A percentile compares a stretch with the other conserved stretches of the same genome.
phyloP scores from a whole-genome alignment of 2,113 vertebrate genomes.

The Gobiocypris rarus region DNA sequence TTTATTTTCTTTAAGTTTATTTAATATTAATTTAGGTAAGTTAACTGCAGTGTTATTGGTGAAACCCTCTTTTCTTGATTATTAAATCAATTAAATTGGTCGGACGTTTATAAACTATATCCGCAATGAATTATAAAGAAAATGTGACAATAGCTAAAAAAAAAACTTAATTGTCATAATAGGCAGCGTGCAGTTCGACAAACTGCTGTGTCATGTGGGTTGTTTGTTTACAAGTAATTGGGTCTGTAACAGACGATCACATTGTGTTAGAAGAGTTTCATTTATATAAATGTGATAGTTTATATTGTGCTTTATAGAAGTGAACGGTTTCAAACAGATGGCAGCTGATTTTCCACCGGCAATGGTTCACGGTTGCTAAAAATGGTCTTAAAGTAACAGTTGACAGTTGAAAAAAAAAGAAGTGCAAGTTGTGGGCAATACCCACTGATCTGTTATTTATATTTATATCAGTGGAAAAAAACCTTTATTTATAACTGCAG shows the following conservation, averaged over 20 bases:
- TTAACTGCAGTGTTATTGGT: background rate
- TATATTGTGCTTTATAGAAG: background rate
- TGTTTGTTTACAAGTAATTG: conserved; percentile 11
- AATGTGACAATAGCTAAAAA: background rate
- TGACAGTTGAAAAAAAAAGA: background rate
- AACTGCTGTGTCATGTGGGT: conserved; percentile 6
- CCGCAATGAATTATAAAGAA: background rate
- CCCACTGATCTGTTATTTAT: background rate
- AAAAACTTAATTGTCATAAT: background rate
- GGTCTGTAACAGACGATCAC: background rate
- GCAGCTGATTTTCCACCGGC: background rate
- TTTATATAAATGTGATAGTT: background rate
- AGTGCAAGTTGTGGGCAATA: conserved; percentile 6
- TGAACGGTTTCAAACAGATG: background rate
- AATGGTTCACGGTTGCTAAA: background rate
- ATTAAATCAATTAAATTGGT: background rate
- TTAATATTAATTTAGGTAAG: background rate
- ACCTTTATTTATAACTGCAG: background rate
- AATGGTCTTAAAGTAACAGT: background rate
- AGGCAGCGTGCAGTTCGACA: background rate
- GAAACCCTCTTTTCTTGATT: background rate
- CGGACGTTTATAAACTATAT: background rate
- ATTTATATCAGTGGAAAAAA: too few relatives aligned
- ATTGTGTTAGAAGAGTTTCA: background rate
- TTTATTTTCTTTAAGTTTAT: background rate